A percentile compares a stretch with the other conserved stretches of the same genome.
Conservation (phyloP, 2,888 invertebrate genomes). For the Cryptus armator region DNA sequence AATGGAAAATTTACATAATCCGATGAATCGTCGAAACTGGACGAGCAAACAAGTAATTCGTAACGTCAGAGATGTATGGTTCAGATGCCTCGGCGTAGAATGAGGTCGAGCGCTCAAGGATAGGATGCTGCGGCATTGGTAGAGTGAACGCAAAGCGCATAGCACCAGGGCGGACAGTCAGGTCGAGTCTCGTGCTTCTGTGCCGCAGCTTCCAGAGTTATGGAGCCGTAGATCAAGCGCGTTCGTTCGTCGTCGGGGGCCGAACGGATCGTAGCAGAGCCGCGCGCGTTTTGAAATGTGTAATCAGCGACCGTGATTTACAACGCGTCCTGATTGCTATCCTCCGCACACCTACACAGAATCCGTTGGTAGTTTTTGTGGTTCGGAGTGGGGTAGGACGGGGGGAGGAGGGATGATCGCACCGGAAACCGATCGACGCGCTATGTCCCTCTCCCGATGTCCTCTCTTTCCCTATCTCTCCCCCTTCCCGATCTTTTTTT, state of each 20-base stretch:
- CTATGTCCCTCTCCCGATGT: conserved; percentile 26
- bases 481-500: conserved; percentile 12
- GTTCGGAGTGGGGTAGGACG: not conserved
- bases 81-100: conserved; percentile 23
- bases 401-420: conserved; percentile 47
- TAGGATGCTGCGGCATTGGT: conserved; percentile 42
- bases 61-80: conserved; percentile 33
- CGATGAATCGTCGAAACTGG: conserved; percentile 32
- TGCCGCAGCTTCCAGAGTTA: conserved; percentile 75
- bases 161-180: conserved; percentile 56
- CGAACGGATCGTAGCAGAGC: conserved; percentile 57
- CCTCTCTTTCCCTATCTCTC: conserved; percentile 33
- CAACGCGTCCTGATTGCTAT: conserved; percentile 80
- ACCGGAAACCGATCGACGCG: conserved; percentile 72
- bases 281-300: conserved; percentile 81
- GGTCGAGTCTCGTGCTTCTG: conserved; percentile 66
- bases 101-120: conserved; percentile 37
- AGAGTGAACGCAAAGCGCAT: conserved; percentile 41
- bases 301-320: conserved; percentile 83
- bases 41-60: conserved; percentile 51
- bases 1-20: not conserved
- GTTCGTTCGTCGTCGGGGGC: conserved; percentile 72
- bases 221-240: conserved; percentile 81
- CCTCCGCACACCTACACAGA: conserved; percentile 56
- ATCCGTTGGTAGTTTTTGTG: conserved; percentile 62